Base-by-base conservation (phyloP, 2,113 vertebrate species). In the Syrrhaptes paradoxus region DNA sequence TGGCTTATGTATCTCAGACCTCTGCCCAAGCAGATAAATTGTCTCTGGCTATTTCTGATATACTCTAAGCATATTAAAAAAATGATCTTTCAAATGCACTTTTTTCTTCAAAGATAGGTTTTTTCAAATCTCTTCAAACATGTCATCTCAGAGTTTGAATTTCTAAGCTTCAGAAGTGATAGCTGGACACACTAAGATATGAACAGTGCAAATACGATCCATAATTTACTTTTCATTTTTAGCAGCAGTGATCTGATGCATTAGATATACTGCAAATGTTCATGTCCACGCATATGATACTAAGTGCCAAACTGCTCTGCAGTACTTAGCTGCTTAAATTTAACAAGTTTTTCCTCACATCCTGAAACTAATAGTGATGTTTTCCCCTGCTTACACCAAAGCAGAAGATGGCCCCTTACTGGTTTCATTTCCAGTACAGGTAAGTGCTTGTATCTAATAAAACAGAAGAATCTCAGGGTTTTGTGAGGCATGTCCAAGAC, bases 111-210 rank as follows among this genome's bases (percentile, higher is more conserved):
- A 84, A 90, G 75, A 54, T 2, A 68, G 90, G 72, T 90, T 88
- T 95, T 95, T 83, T 10, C 43, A 94, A 95, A 95, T 85, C 78
- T 96, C 90, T 90, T 94, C 94, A 90, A 96, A 93, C 26, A 20
- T 34, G 79, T 48, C 83, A 84, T 84, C 59, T 86, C 26, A 5
- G 54, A 83, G 63, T 43, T 74, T 29, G 63, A 94, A 86, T 93
- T 86, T 63, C 75, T 87, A 71, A 79, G 81, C 93, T 87, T 90
- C 82, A 89, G 62, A 91, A 96, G 72, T 10, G 87, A 73, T 75
- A 76, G 52, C 0, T 4, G 57, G 74, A 75, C 66, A 20, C 28
- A 80, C 17, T 48, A 67, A 89, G 81, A 93, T 67, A 85, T 5
- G 84, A 87, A 72, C 4, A 75, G 48, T 45, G 81, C 70, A 91